Evolutionary conservation across 1,140 invertebrate genomes (phyloP).

Genomic region (Aethina tumida): DNA sequence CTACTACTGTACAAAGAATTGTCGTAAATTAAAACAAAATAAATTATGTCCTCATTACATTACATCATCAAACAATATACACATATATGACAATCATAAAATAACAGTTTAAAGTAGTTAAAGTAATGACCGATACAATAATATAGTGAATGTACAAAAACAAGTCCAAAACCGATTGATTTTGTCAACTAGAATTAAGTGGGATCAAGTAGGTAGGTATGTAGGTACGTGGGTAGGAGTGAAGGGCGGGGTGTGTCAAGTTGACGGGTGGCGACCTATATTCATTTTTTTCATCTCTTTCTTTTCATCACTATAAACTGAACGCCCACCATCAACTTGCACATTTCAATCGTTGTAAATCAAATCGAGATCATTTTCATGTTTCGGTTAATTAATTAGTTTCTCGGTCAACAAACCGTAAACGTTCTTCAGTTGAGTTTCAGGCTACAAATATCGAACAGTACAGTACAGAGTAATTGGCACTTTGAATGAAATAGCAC

Average conservation of each 20-base stretch:
- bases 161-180: slow-evolving; percentile 8
- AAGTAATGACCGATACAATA: slow-evolving; percentile 1
- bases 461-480: slow-evolving; percentile 23
- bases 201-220: too few relatives aligned
- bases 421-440: slow-evolving; percentile 3
- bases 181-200: background rate
- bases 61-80: slow-evolving; percentile 26
- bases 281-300: too few relatives aligned
- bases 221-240: too few relatives aligned
- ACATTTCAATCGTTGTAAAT: slow-evolving; percentile 6
- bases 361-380: slow-evolving; percentile 12
- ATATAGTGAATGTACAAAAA: slow-evolving; percentile 12
- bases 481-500: slow-evolving; percentile 35
- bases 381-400: background rate
- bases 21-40: slow-evolving; percentile 34
- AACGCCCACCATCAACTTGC: background rate
- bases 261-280: too few relatives aligned
- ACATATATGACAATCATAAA: slow-evolving; percentile 14
- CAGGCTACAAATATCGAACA: slow-evolving; percentile 4
- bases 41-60: slow-evolving; percentile 33
- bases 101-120: slow-evolving; percentile 11
- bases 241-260: too few relatives aligned
- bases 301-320: slow-evolving; percentile 2
- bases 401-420: slow-evolving; percentile 1
- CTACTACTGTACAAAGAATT: slow-evolving; percentile 35